Conservation (phyloP, 2,797 vertebrate genomes). For the Lycodopsis pacificus region DNA sequence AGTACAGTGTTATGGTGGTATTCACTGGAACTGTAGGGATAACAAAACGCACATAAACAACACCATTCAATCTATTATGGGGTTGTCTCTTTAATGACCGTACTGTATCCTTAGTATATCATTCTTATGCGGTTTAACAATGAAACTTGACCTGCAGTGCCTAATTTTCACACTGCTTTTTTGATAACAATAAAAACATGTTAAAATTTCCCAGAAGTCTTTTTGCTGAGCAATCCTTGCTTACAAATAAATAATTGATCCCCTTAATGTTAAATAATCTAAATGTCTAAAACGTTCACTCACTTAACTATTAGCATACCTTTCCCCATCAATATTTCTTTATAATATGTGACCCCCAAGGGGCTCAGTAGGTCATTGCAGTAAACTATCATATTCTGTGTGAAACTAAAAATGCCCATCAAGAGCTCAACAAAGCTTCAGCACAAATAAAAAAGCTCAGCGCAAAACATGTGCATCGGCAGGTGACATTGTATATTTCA, state of each 20-base stretch:
- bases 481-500: slow-evolving; percentile 8
- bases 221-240: slow-evolving; percentile 25
- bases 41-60: slow-evolving; percentile 36
- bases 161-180: slow-evolving; percentile 21
- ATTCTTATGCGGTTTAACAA: slow-evolving; percentile 10
- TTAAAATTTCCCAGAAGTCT: slow-evolving; percentile 24
- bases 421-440: slow-evolving; percentile 30
- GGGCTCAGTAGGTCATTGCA: slow-evolving; percentile 60
- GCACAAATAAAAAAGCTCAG: slow-evolving; percentile 56
- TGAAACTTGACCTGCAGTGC: background rate
- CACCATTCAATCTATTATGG: slow-evolving; percentile 2
- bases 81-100: background rate
- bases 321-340: slow-evolving; percentile 20
- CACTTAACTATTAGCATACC: slow-evolving; percentile 4
- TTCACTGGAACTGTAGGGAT: slow-evolving; percentile 1
- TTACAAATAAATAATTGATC: slow-evolving; percentile 62
- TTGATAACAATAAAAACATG: slow-evolving; percentile 24
- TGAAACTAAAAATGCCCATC: slow-evolving; percentile 21
- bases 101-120: background rate
- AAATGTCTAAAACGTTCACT: slow-evolving; percentile 33
- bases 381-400: slow-evolving; percentile 47
- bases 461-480: slow-evolving; percentile 33
- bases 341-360: slow-evolving; percentile 30
- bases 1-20: background rate
- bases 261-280: slow-evolving; percentile 58